Base-by-base conservation (phyloP, 2,113 vertebrate species). In the Indri indri region DNA sequence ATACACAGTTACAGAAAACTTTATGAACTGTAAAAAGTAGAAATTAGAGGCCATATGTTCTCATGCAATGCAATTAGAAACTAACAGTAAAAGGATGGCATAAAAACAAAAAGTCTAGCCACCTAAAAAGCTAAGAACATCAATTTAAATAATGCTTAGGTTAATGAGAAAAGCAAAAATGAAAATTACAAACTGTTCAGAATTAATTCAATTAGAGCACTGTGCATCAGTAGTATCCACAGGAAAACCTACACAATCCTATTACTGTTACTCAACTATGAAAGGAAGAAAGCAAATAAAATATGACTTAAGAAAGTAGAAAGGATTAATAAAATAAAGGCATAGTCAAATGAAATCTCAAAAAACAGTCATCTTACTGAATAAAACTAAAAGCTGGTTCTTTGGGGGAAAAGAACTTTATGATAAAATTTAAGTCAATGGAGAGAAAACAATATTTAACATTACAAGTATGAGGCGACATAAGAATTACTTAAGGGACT, bases 1-100 rank as follows among this genome's bases (percentile, higher is more conserved):
- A 20, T 32, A 59, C 22, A 37, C 57, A 32, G 34, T 81, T 63
- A 52, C 11, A 57, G 71, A 70, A 85, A 77, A 57, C n/a, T 83
- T 66, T 22, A 70, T 59, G 34, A 4, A 40, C 13, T 34, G 18
- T 52, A 47, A 88, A 88, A 80, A 47, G 42, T 37, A 84, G n/a
- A 68, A 65, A 32, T 59, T 37, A 76, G 79, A n/a, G 37, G 17
- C 25, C 70, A 90, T 17, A 37, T 37, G 37, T 18, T 89, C 27
- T 84, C 50, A 84, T n/a, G 42, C 20, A 59, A 52, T 34, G 37
- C 65, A 77, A 52, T 68, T 16, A 82, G 85, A 89, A 84, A 84
- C 92, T 32, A 37, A 86, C 3, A 23, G 52, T 63, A 54, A 82
- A 65, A 40, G 40, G 14, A 83, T 8, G 82, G 18, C 10, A 59